Evolutionary conservation across 2,888 invertebrate genomes (phyloP), one percentile per base, ranked within the genome.

Genomic region (Dorcus hopei): DNA sequence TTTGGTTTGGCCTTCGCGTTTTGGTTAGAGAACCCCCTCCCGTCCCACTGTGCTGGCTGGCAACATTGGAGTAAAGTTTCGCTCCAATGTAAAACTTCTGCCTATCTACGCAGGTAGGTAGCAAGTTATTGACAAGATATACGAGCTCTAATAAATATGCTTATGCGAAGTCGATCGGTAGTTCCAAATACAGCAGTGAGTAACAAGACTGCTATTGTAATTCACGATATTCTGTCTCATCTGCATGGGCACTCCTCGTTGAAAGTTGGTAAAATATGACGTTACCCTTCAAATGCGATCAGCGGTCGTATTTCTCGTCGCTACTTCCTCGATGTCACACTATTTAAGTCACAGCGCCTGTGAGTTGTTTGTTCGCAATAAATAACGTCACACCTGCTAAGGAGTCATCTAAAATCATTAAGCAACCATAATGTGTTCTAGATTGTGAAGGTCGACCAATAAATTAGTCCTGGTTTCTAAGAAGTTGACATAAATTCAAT

Each of bases 111-210:
- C n/a, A n/a, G n/a, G n/a, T n/a, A n/a, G n/a, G n/a, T n/a, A n/a
- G n/a, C n/a, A n/a, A n/a, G 26, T 33, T 14, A 41, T 41, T 41
- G n/a, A 19, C 14, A 9, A 23, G 14, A 45, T 11, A 45, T 45
- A 45, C 45, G 45, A 45, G 16, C 45, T 45, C 14, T 45, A 19
- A 45, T 45, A 19, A 45, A 45, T 11, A 19, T 45, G 9, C 45
- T 45, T 19, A 33, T 4, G 7, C 26, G 26, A 33, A 3, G 26
- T 33, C 26, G 26, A 33, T 33, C 23, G 14, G 19, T 5, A 45
- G 45, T 23, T n/a, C 45, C 45, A 45, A 45, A 45, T 45, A 45
- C 16, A 45, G 45, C 19, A 45, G 45, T 45, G 45, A 45, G 45
- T n/a, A 11, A 45, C n/a, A 45, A 45, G 19, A 19, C 23, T 16